A percentile compares a stretch with the other conserved stretches of the same genome.
phyloP scores from a whole-genome alignment of 30 jellyfish, hydroid and myxozoan species.

The Turritopsis rubra region DNA sequence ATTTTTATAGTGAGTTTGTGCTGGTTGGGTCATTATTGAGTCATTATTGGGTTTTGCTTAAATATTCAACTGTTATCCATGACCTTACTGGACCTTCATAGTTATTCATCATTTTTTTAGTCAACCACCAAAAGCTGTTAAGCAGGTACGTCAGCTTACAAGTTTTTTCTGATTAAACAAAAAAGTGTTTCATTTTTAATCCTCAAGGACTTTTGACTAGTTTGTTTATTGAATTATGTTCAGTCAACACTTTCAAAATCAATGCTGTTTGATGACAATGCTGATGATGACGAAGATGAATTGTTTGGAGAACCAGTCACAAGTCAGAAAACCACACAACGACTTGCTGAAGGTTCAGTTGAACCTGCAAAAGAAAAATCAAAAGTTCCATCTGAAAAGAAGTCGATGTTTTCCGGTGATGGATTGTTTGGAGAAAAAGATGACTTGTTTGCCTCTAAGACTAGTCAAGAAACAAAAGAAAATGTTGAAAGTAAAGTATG shows the following conservation, averaged over 20 bases:
- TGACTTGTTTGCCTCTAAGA: constrained; percentile 15
- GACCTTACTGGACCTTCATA: no score
- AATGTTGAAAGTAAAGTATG: constrained; percentile 1
- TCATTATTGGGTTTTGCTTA: neutral
- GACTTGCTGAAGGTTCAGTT: constrained; percentile 7
- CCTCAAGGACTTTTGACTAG: neutral
- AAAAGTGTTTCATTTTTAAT: neutral
- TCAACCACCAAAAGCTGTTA: neutral
- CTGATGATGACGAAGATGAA: constrained; percentile 39
- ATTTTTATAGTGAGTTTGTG: neutral
- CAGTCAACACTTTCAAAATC: constrained; percentile 13
- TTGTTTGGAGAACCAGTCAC: constrained; percentile 32
- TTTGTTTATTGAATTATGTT: neutral
- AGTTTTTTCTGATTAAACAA: neutral
- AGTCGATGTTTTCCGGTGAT: constrained; percentile 8
- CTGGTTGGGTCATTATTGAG: neutral
- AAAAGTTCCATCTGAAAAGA: neutral
- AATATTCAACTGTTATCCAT: neutral
- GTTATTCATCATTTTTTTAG: neutral
- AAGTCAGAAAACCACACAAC: neutral
- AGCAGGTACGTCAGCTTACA: neutral
- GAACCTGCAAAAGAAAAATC: constrained; percentile 2
- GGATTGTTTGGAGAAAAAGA: constrained; percentile 6
- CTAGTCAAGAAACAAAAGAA: constrained; percentile 10
- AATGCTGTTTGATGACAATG: neutral